Percentiles rank a stretch among this genome's conserved stretches.
phyloP scores from a whole-genome alignment of 2,113 vertebrate species.

The Macaca fascicularis region T2T-MFA8v1.1 NC_088377.1:143999501-144000000 shows the following conservation, averaged over 20 bases:
- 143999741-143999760: neutral
- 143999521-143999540: neutral
- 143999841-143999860: neutral
- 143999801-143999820: constrained; percentile 25
- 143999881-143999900: neutral
- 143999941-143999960: neutral
- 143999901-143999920: neutral
- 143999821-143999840: constrained; percentile 25
- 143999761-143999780: neutral
- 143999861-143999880: neutral
- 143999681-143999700: neutral
- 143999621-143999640: neutral
- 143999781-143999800: neutral
- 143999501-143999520: neutral
- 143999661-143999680: neutral
- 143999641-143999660: neutral
- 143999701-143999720: neutral
- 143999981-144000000: neutral
- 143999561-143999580: constrained; percentile 33
- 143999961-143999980: neutral
- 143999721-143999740: neutral
- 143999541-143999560: neutral
- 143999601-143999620: neutral
- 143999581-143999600: neutral
- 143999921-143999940: neutral